phyloP scores from a whole-genome alignment of 2,113 vertebrate genomes.

The Salminus brasiliensis region DNA sequence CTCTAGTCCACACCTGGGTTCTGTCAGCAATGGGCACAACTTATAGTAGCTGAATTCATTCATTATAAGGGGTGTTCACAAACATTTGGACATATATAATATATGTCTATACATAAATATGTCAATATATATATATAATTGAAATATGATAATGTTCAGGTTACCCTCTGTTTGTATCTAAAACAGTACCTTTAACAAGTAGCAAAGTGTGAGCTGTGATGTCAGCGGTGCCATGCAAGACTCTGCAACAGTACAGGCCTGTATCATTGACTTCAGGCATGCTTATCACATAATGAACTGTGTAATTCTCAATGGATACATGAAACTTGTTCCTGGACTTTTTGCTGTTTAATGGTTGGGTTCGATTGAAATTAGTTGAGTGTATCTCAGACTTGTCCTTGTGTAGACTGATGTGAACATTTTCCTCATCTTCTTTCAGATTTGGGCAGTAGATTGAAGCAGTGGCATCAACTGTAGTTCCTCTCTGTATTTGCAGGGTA shows the following conservation, averaged over 20 bases:
- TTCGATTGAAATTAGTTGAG: neutral
- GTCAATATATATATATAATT: neutral
- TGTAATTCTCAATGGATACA: neutral
- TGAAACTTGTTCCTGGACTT: neutral
- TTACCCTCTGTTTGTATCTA: neutral
- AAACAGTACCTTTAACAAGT: slow-evolving; percentile 39
- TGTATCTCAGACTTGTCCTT: neutral
- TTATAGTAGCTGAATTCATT: no score
- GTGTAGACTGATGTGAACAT: neutral
- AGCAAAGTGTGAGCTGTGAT: neutral
- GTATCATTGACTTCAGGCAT: neutral
- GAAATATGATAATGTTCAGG: neutral
- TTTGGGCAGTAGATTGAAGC: slow-evolving; percentile 15
- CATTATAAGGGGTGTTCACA: no score
- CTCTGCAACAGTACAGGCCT: slow-evolving; percentile 32
- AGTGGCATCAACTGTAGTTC: neutral
- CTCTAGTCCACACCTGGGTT: no score
- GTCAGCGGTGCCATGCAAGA: neutral
- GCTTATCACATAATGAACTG: slow-evolving; percentile 13
- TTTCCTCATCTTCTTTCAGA: neutral
- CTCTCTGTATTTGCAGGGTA: slow-evolving; percentile 13
- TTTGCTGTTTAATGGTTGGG: neutral
- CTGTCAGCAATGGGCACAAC: no score
- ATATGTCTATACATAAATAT: neutral
- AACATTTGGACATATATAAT: neutral